Base-by-base conservation (phyloP, 2,888 invertebrate species). In the Tanypteryx hageni region DNA sequence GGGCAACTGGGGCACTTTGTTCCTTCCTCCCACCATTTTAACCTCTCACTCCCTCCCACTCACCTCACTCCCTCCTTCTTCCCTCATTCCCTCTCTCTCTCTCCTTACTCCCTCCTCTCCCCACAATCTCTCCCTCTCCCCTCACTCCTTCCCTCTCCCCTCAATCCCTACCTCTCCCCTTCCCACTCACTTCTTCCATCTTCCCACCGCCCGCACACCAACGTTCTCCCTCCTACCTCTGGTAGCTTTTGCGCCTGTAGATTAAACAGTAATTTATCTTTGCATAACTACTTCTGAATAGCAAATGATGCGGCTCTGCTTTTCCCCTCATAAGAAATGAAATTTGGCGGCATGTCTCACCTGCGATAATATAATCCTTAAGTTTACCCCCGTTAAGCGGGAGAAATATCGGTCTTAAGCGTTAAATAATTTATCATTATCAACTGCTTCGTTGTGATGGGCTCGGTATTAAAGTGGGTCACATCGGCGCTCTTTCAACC, bases 221-320 rank as follows among this genome's bases (percentile, higher is more conserved):
- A 83, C 83, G 83, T 83, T 57, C 44, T 83, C 57, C 83, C n/a
- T 83, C 44, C 27, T 44, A 83, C 83, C 44, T 44, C 2, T 16
- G 83, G 44, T 27, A 9, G 56, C 83, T 14, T 57, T 27, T 57
- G 44, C 56, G 59, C 59, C 27, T 59, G 27, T 59, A 86, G 86
- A 59, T 86, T 86, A 86, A 86, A 86, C 86, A 27, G 59, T 59
- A 86, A 86, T 86, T 86, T 86, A 86, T 86, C 86, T 86, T 86
- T 59, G 59, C 86, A 86, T 86, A 86, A 86, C 86, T 86, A 59
- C 86, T 86, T 22, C 86, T 86, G 86, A 86, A 86, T 86, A 86
- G 58, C 86, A 59, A 86, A 86, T 86, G 86, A 59, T 59, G 58
- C 27, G 22, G 59, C 64, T 64, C 18, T 18, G 64, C 22, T 56